Percentiles rank a stretch among this genome's conserved stretches.
These are phyloP conservation scores for Tiaroga cobitis DNA, from an alignment of 2,797 vertebrate genomes.

Conservation along the genomic window DNA sequence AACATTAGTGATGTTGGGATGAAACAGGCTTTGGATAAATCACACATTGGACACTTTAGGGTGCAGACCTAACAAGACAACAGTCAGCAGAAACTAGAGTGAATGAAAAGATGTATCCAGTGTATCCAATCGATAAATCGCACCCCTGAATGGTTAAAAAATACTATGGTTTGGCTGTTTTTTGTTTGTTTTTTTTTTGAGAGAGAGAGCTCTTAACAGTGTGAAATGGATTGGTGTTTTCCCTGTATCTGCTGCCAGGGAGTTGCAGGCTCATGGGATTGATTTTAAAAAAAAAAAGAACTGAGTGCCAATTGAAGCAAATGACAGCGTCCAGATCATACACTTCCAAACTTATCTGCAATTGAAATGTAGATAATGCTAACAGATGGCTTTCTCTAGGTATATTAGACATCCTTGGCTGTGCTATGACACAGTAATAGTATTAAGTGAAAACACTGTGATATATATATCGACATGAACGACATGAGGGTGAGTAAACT, in stretches of 20 bases:
- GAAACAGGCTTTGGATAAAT: constrained; percentile 23
- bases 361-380: background rate
- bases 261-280: background rate
- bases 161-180: background rate
- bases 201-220: background rate
- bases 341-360: background rate
- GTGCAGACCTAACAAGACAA: constrained; percentile 20
- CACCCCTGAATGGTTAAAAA: constrained; percentile 13
- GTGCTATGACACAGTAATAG: background rate
- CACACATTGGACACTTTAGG: constrained; percentile 12
- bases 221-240: constrained; percentile 1
- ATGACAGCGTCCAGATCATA: background rate
- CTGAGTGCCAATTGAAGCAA: background rate
- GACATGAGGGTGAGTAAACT: no score
- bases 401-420: background rate
- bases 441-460: background rate
- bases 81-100: constrained; percentile 16
- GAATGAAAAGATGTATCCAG: constrained; percentile 16
- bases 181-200: no score
- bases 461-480: no score
- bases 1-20: constrained; percentile 22
- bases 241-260: background rate
- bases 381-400: background rate
- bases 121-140: constrained; percentile 32
- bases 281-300: background rate